Evolutionary conservation across 2,113 vertebrate genomes (phyloP), one percentile per base, ranked within the genome.

Genomic region (Notarius lentiginosus): DNA sequence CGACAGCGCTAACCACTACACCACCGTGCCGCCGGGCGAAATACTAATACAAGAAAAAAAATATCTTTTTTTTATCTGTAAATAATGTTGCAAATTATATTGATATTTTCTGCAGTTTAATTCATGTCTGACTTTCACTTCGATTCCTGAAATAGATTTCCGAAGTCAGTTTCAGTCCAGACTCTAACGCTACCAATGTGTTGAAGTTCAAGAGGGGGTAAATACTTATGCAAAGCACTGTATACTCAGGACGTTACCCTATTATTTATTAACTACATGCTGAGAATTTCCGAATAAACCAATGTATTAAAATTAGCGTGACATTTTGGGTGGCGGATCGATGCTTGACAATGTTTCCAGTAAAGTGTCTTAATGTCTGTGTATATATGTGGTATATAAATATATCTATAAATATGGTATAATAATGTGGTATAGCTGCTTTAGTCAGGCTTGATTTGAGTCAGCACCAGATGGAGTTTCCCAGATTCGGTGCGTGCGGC

Each of bases 381-480:
- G 53, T 56, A 79, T 56, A 79, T 30, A 20, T 30, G 77, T 58
- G 14, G 17, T 41, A 4, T 41, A 41, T 3, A 41, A 41, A 41
- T 41, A 41, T 41, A 41, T 41, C 41, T 41, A 41, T 41, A 41
- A 41, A 41, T 41, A 41, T 41, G 41, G 41, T 41, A 41, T 41
- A 41, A 41, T 41, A 41, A 41, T 41, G 27, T 20, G 27, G 55
- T 58, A 22, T 80, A 60, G 20, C 22, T 12, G 27, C 1, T 7
- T 77, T 8, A 55, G 49, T 79, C 51, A 79, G 75, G 79, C 30
- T 34, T 80, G 4, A 41, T 60, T 60, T 80, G 55, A 60, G 55
- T 80, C 79, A 79, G 53, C 53, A 58, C n/a, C n/a, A 41, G 76
- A 20, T 27, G 76, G 56, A 80, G 55, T 80, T 80, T 80, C 79